These are phyloP conservation scores for Sebastes cheni DNA, from an alignment of 2,797 vertebrate genomes.

Conservation along the genomic window DNA sequence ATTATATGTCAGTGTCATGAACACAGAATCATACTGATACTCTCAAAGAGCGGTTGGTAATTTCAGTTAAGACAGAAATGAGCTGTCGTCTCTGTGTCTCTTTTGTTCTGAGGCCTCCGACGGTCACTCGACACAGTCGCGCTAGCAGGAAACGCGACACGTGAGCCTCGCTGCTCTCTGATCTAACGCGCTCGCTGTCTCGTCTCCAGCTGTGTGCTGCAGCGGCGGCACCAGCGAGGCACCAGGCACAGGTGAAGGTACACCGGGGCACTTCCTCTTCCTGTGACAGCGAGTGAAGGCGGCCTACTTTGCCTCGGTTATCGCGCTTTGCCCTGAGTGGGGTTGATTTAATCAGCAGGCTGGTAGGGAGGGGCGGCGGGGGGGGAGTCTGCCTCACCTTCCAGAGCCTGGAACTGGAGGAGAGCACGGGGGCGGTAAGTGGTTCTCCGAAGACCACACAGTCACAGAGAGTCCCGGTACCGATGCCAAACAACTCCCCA, in stretches of 20 bases:
- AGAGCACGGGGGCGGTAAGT: constrained; percentile 53
- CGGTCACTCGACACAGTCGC: constrained; percentile 55
- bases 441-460: constrained; percentile 63
- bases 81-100: constrained; percentile 7
- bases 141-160: constrained; percentile 55
- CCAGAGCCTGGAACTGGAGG: constrained; percentile 48
- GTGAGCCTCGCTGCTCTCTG: constrained; percentile 44
- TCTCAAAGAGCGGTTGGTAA: neutral
- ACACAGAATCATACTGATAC: neutral
- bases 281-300: constrained; percentile 74
- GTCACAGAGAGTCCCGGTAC: constrained; percentile 48
- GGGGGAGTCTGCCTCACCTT: constrained; percentile 42
- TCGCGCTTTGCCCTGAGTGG: constrained; percentile 48
- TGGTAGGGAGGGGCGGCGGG: neutral
- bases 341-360: constrained; percentile 77
- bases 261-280: constrained; percentile 74
- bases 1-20: neutral
- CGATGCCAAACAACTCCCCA: constrained; percentile 47
- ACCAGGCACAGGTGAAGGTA: constrained; percentile 65
- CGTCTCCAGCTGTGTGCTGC: constrained; percentile 64
- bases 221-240: constrained; percentile 47
- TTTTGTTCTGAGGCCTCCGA: constrained; percentile 44
- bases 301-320: constrained; percentile 79
- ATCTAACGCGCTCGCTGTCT: constrained; percentile 43
- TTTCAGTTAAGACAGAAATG: constrained; percentile 6